phyloP scores from a whole-genome alignment of 1,140 invertebrate genomes.

The Coelopa frigida region DNA sequence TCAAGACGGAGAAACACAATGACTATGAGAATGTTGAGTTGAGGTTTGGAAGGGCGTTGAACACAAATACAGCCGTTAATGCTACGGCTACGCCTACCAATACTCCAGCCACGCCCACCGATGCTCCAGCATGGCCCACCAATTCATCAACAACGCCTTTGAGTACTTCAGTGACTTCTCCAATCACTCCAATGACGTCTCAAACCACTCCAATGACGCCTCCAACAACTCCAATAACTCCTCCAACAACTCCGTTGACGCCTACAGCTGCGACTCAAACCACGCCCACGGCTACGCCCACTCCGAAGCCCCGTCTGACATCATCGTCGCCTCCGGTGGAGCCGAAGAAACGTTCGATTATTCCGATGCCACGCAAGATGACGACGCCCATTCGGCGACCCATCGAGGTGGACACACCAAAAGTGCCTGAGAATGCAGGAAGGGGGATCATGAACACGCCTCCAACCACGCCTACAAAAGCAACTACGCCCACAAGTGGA shows the following conservation, averaged over 20 bases:
- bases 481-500: conserved; percentile 20
- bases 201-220: too few relatives aligned
- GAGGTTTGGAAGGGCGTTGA: conserved; percentile 18
- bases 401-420: conserved; percentile 32
- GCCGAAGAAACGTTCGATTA: conserved; percentile 38
- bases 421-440: conserved; percentile 17
- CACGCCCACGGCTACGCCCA: conserved; percentile 17
- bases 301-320: conserved; percentile 24
- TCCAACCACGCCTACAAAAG: background rate
- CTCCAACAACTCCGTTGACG: conserved; percentile 12
- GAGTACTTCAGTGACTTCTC: too few relatives aligned
- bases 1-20: conserved; percentile 40
- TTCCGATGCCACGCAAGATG: conserved; percentile 38
- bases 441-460: conserved; percentile 8
- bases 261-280: conserved; percentile 1
- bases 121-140: too few relatives aligned
- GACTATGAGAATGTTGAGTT: conserved; percentile 40
- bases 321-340: conserved; percentile 25
- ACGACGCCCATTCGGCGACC: conserved; percentile 25
- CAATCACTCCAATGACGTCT: too few relatives aligned
- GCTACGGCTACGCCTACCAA: too few relatives aligned
- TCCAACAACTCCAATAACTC: conserved; percentile 10
- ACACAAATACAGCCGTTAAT: too few relatives aligned
- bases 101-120: too few relatives aligned
- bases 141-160: too few relatives aligned